Conservation (phyloP, 2,888 invertebrate species). For the Zootermopsis nevadensis region DNA sequence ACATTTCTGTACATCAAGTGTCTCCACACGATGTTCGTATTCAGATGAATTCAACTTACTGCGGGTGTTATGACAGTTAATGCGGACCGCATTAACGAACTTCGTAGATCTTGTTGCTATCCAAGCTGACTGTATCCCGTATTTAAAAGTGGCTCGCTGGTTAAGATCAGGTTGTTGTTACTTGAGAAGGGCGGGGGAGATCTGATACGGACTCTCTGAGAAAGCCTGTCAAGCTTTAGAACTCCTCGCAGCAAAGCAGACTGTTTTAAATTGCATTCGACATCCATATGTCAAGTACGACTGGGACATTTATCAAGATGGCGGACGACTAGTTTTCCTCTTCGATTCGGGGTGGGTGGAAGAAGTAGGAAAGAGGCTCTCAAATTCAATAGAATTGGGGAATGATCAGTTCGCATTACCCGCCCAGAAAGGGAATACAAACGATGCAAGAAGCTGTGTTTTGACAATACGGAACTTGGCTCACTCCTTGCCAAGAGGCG, state of each 20-base stretch:
- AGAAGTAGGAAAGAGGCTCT: not conserved
- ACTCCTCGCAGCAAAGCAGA: not conserved
- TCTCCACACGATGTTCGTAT: too few relatives aligned
- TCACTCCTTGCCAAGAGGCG: too few relatives aligned
- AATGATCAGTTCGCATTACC: not conserved
- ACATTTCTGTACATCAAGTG: too few relatives aligned
- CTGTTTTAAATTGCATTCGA: constrained; percentile 33
- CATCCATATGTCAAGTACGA: constrained; percentile 41
- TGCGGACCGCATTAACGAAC: too few relatives aligned
- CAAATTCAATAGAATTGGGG: not conserved
- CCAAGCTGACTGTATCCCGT: not conserved
- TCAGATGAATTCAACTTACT: too few relatives aligned
- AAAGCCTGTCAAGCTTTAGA: not conserved
- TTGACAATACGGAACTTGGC: too few relatives aligned
- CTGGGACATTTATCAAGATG: constrained; percentile 45
- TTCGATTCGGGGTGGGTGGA: constrained; percentile 27
- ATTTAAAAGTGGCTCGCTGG: constrained; percentile 2
- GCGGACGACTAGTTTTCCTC: constrained; percentile 24
- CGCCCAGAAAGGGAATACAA: not conserved
- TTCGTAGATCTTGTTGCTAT: not conserved
- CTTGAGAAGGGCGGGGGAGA: not conserved
- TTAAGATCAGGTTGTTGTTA: constrained; percentile 2
- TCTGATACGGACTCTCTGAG: not conserved
- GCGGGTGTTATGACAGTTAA: too few relatives aligned
- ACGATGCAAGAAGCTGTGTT: not conserved